Evolutionary conservation across 2,888 invertebrate species (phyloP).

Genomic region (Cinara cedri): DNA sequence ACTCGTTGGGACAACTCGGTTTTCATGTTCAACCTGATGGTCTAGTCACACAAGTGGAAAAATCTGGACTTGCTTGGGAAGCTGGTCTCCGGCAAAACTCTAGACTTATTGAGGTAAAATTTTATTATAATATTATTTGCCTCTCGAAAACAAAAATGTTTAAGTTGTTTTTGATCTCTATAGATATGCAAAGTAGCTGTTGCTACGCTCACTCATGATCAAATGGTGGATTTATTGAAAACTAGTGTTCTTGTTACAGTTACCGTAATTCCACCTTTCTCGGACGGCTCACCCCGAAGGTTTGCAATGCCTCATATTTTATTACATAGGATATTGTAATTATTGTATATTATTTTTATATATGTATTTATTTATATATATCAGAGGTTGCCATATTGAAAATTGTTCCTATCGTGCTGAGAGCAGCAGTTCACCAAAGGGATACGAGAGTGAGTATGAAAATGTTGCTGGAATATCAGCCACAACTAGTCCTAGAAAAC

Average conservation of each 20-base stretch:
- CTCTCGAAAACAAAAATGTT: not conserved
- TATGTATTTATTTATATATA: slow-evolving; percentile 15
- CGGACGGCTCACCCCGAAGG: slow-evolving; percentile 73
- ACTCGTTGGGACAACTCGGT: slow-evolving; percentile 80
- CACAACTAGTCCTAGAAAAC: slow-evolving; percentile 66
- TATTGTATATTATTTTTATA: not conserved
- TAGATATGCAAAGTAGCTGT: slow-evolving; percentile 85
- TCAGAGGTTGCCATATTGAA: slow-evolving; percentile 70
- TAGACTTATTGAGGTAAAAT: slow-evolving; percentile 77
- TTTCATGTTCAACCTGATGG: slow-evolving; percentile 93
- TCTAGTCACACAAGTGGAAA: slow-evolving; percentile 91
- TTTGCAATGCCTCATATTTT: slow-evolving; percentile 60
- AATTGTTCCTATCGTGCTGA: slow-evolving; percentile 68
- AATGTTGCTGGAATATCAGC: slow-evolving; percentile 46
- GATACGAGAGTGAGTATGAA: slow-evolving; percentile 69
- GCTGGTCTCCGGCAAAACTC: slow-evolving; percentile 90
- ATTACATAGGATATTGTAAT: not conserved
- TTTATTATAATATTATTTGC: not conserved
- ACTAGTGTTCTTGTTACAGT: slow-evolving; percentile 87
- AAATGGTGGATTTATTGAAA: slow-evolving; percentile 89
- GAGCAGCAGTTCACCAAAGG: slow-evolving; percentile 69
- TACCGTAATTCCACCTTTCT: slow-evolving; percentile 76
- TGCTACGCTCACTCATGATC: slow-evolving; percentile 86
- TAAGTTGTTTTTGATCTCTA: slow-evolving; percentile 28
- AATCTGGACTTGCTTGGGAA: slow-evolving; percentile 72